A percentile compares a stretch with the other conserved stretches of the same genome.
phyloP scores from a whole-genome alignment of 2,113 vertebrate genomes.

The Pachypanchax playfairii region DNA sequence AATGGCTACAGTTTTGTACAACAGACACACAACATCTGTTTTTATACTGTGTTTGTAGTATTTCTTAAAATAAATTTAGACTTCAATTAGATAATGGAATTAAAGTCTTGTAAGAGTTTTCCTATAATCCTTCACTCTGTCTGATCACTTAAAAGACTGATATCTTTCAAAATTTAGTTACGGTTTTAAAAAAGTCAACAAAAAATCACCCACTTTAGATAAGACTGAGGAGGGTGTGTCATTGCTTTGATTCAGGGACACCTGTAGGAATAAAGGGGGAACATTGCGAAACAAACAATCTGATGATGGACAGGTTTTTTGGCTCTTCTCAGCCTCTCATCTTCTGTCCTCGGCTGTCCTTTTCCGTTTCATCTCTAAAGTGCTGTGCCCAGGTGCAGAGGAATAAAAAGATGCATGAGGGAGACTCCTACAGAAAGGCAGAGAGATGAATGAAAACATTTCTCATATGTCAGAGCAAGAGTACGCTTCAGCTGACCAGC shows the following conservation, averaged over 20 bases:
- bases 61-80: no score
- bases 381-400: slow-evolving; percentile 51
- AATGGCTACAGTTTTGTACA: no score
- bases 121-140: no score
- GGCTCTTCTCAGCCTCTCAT: slow-evolving; percentile 39
- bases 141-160: no score
- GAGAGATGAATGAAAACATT: slow-evolving; percentile 67
- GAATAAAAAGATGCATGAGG: slow-evolving; percentile 25
- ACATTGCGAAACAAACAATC: slow-evolving; percentile 9
- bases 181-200: no score
- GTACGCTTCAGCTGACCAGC: slow-evolving; percentile 56
- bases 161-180: no score
- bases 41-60: no score
- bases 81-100: no score
- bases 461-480: slow-evolving; percentile 63
- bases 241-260: slow-evolving; percentile 30
- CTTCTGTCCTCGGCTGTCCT: slow-evolving; percentile 45
- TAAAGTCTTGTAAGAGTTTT: no score
- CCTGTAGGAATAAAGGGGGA: slow-evolving; percentile 2
- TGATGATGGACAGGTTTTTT: slow-evolving; percentile 66
- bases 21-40: no score
- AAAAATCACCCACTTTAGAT: no score
- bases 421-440: slow-evolving; percentile 48
- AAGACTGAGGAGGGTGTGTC: background rate
- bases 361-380: slow-evolving; percentile 65